These are phyloP conservation scores for Tympanoctomys barrerae DNA, from an alignment of 2,797 vertebrate genomes.

Conservation along the genomic window DNA sequence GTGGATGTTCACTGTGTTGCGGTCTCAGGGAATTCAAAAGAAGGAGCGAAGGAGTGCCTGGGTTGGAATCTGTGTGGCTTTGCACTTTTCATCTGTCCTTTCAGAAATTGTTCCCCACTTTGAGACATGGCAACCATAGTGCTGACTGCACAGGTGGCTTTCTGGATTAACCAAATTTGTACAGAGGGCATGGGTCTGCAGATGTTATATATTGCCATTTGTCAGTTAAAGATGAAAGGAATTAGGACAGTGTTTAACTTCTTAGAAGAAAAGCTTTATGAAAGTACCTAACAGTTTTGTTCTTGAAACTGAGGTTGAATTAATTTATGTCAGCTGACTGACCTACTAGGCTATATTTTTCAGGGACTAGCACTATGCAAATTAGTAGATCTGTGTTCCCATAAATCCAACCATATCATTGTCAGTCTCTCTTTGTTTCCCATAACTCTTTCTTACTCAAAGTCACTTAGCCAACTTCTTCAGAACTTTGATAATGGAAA, in stretches of 20 bases:
- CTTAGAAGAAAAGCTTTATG: background rate
- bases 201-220: background rate
- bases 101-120: background rate
- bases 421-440: background rate
- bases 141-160: background rate
- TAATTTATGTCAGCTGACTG: constrained; percentile 35
- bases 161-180: background rate
- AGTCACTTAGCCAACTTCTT: constrained; percentile 55
- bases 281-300: constrained; percentile 26
- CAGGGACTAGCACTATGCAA: background rate
- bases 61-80: background rate
- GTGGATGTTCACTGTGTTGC: background rate
- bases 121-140: background rate
- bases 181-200: background rate
- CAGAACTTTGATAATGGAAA: constrained; percentile 64
- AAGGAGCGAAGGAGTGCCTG: background rate
- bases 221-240: background rate
- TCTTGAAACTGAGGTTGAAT: constrained; percentile 31
- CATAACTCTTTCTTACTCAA: background rate
- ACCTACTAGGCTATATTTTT: constrained; percentile 41
- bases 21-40: background rate
- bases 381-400: constrained; percentile 7
- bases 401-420: background rate
- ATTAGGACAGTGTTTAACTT: background rate
- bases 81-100: background rate